Evolutionary conservation across 2,113 vertebrate species (phyloP).

Genomic region (Clarias batrachus): DNA sequence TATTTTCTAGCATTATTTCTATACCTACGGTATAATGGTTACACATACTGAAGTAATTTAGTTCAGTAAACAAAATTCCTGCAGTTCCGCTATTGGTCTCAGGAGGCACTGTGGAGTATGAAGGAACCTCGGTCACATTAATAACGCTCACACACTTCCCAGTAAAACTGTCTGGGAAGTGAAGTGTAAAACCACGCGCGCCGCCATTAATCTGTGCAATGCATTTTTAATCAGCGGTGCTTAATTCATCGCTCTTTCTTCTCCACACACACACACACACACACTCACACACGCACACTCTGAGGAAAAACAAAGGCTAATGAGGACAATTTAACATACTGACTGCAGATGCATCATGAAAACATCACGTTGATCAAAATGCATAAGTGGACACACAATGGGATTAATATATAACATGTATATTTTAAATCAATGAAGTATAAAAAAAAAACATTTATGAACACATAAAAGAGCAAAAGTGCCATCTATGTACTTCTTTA

Average conservation of each 20-base stretch:
- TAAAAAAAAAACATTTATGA: not conserved
- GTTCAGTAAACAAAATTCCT: no score
- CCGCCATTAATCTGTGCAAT: conserved; percentile 25
- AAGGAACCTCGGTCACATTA: not conserved
- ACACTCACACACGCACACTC: not conserved
- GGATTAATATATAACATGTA: not conserved
- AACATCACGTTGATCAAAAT: not conserved
- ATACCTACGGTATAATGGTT: no score
- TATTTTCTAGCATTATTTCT: not conserved
- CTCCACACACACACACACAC: not conserved
- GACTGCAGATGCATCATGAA: not conserved
- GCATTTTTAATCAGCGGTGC: conserved; percentile 37
- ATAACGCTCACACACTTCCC: not conserved
- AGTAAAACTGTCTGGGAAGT: not conserved
- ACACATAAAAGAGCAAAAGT: not conserved
- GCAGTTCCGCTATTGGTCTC: not conserved
- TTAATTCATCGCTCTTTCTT: conserved; percentile 22
- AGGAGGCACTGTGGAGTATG: not conserved
- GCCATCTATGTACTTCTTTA: not conserved
- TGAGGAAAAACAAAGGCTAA: not conserved
- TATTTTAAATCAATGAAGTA: not conserved
- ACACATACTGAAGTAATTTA: not conserved
- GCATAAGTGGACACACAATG: not conserved
- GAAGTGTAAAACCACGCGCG: not conserved
- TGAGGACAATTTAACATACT: not conserved